Evolutionary conservation across 2,113 vertebrate species (phyloP).

Genomic region (Glaucidium brasilianum): DNA sequence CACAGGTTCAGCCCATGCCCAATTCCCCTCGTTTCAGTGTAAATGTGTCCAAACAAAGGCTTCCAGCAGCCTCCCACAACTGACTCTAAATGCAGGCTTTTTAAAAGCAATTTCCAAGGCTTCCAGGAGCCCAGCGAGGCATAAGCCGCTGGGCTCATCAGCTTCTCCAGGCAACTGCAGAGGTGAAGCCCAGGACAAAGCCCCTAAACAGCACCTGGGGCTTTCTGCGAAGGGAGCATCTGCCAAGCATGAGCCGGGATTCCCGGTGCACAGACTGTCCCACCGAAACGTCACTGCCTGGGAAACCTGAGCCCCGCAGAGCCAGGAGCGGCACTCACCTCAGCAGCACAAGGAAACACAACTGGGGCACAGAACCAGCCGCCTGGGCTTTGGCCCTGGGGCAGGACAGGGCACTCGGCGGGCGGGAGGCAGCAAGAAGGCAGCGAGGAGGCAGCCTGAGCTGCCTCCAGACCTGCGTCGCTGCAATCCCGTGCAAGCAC

Average conservation of each 20-base stretch:
- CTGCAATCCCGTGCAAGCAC: neutral
- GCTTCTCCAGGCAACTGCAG: neutral
- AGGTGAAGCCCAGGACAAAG: neutral
- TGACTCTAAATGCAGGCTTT: neutral
- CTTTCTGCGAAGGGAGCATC: neutral
- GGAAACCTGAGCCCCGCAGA: neutral
- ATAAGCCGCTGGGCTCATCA: neutral
- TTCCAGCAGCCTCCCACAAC: neutral
- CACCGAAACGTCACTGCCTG: neutral
- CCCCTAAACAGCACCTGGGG: neutral
- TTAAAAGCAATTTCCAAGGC: neutral
- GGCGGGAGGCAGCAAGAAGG: neutral
- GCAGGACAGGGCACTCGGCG: accelerated
- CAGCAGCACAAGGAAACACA: neutral
- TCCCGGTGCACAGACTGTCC: neutral
- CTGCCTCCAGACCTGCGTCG: neutral
- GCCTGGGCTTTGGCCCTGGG: neutral
- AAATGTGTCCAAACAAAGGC: neutral
- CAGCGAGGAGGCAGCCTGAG: neutral
- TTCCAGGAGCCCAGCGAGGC: neutral
- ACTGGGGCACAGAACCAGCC: neutral
- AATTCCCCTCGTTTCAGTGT: neutral
- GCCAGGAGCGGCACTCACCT: neutral
- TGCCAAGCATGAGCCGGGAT: neutral
- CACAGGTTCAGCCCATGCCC: neutral